Evolutionary conservation across 2,113 vertebrate genomes (phyloP).

Genomic region (Phyllostomus hastatus): DNA sequence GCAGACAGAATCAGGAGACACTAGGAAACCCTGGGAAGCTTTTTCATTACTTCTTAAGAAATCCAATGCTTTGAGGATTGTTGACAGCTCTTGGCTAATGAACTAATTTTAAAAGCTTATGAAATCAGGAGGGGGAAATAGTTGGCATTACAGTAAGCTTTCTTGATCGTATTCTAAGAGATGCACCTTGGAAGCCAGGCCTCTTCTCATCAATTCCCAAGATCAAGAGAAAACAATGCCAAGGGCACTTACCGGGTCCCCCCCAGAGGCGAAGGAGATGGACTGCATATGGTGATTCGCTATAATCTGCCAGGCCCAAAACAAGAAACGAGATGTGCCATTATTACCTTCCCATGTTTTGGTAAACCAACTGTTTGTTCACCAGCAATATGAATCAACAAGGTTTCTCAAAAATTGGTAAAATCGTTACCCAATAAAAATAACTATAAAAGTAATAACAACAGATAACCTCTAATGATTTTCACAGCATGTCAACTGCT

Average conservation of each 20-base stretch:
- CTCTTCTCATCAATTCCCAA: neutral
- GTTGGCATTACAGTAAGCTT: neutral
- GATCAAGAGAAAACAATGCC: neutral
- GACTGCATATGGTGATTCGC: slow-evolving; percentile 99
- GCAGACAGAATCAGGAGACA: fast-evolving
- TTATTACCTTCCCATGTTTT: neutral
- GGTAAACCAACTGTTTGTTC: neutral
- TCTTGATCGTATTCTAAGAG: neutral
- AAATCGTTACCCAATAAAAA: neutral
- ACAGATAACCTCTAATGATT: fast-evolving
- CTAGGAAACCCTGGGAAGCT: neutral
- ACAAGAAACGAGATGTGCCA: neutral
- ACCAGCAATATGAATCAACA: too few species aligned
- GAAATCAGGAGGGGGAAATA: slow-evolving; percentile 24
- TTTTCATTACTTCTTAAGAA: neutral
- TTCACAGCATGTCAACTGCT: neutral
- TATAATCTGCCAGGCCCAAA: slow-evolving; percentile 89
- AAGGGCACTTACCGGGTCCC: slow-evolving; percentile 91
- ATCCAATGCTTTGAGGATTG: neutral
- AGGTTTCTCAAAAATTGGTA: neutral
- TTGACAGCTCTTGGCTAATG: neutral
- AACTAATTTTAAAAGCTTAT: slow-evolving; percentile 20
- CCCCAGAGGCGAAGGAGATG: slow-evolving; percentile 98
- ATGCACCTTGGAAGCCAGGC: neutral
- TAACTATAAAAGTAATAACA: too few species aligned